Conservation (phyloP, 2,888 invertebrate species). For the Drosophila siamana region DNA sequence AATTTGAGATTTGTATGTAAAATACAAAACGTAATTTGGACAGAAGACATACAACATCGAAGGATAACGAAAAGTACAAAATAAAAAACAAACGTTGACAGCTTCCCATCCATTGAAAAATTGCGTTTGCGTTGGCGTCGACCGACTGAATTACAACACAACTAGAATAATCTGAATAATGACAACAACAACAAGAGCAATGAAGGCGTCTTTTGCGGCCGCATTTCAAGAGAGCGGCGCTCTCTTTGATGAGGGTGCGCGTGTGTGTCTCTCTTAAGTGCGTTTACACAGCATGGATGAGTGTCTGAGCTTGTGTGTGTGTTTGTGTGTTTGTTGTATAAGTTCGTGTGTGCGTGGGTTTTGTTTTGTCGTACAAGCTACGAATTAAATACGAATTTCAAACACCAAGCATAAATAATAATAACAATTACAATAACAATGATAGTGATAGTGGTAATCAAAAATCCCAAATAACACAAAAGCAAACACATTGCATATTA, state of each 20-base stretch:
- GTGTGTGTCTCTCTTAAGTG: conserved; percentile 23
- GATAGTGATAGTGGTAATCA: background rate
- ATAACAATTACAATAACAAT: conserved; percentile 20
- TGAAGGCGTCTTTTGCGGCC: background rate
- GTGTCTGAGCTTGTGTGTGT: background rate
- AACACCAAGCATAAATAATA: conserved; percentile 27
- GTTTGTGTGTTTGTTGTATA: conserved; percentile 2
- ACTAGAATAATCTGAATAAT: conserved; percentile 7
- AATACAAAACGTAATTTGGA: conserved; percentile 2
- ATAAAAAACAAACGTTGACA: background rate
- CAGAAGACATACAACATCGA: conserved; percentile 13
- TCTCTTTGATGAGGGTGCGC: conserved; percentile 15
- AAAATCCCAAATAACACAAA: conserved; percentile 5
- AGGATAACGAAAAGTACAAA: conserved; percentile 9
- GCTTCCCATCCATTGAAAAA: background rate
- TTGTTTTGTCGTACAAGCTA: conserved; percentile 38
- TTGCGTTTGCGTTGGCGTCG: background rate
- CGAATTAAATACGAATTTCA: conserved; percentile 1
- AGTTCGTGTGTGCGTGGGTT: conserved; percentile 19
- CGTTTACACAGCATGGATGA: conserved; percentile 6
- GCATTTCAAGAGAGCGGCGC: background rate
- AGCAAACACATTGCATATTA: conserved; percentile 10
- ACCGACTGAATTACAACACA: background rate
- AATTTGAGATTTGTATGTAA: background rate
- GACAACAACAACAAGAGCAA: conserved; percentile 3